Percentiles rank a stretch among this genome's conserved stretches.
phyloP scores from a whole-genome alignment of 1,140 invertebrate genomes.

The Agraylea sexmaculata region DNA sequence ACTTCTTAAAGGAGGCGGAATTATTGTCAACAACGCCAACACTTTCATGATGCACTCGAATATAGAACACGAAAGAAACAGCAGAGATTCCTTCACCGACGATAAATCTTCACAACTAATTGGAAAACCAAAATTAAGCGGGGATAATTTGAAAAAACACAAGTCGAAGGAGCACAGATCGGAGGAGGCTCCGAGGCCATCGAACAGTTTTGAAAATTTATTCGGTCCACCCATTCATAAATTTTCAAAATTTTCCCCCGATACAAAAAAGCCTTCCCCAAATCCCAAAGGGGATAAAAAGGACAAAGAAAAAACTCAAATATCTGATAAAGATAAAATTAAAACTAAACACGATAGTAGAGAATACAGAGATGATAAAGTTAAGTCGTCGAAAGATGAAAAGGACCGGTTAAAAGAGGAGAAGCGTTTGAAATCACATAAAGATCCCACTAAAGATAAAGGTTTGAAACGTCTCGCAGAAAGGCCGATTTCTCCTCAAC shows the following conservation, averaged over 20 bases:
- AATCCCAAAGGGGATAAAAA: slow-evolving; percentile 44
- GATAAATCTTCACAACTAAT: slow-evolving; percentile 41
- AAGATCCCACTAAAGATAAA: slow-evolving; percentile 50
- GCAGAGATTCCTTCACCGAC: slow-evolving; percentile 38
- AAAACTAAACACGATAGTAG: slow-evolving; percentile 42
- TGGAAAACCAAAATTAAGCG: slow-evolving; percentile 56
- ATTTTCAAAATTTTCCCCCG: slow-evolving; percentile 49
- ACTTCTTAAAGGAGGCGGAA: slow-evolving; percentile 76
- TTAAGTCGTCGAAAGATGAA: slow-evolving; percentile 45
- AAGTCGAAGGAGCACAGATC: slow-evolving; percentile 50
- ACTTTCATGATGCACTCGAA: slow-evolving; percentile 29
- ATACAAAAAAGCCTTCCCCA: slow-evolving; percentile 46
- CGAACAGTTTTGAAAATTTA: slow-evolving; percentile 59
- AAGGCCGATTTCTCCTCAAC: slow-evolving; percentile 35
- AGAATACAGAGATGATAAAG: slow-evolving; percentile 41
- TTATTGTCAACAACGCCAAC: slow-evolving; percentile 28
- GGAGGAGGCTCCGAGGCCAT: slow-evolving; percentile 47
- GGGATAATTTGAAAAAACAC: slow-evolving; percentile 49
- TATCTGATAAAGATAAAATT: slow-evolving; percentile 45
- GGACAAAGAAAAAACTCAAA: slow-evolving; percentile 43
- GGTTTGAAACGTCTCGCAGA: slow-evolving; percentile 33
- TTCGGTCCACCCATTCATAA: slow-evolving; percentile 71
- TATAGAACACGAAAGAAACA: slow-evolving; percentile 37
- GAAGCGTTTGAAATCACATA: slow-evolving; percentile 48
- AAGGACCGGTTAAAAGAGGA: slow-evolving; percentile 51